Base-by-base conservation (phyloP, 1,140 invertebrate genomes). In the Rhynchophorus ferrugineus region DNA sequence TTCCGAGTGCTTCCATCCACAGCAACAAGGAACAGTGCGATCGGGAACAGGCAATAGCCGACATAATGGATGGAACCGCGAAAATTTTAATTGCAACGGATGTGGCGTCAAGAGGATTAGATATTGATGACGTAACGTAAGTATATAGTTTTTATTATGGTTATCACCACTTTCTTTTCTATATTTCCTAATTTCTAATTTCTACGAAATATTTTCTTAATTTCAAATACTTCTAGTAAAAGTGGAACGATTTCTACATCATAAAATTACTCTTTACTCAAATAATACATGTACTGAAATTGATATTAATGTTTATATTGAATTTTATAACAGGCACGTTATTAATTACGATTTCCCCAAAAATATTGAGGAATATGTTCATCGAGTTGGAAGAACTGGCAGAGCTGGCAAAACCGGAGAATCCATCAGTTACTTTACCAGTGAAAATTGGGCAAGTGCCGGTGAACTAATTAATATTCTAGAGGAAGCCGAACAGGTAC, bases 21-120 rank as follows among this genome's bases (percentile, higher is more conserved):
- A 91, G 91, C n/a, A 85, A 88, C 62, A 78, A 89, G 49, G 90
- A 93, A 35, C 92, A 95, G 59, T 64, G 51, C 59, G 92, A 95
- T 64, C 73, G 92, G 38, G 91, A 95, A 68, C 81, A 81, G 67
- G 89, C 91, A 6, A 71, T 95, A 6, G 78, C 80, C 22, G 89
- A 93, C 58, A 82, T 96, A 49, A 84, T 84, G 61, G 75, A 73
- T 50, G 89, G 90, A 0, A 65, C 70, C 3, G 84, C 87, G 0
- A 76, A 76, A 22, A 89, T 95, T 57, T 73, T 96, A n/a, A 79
- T 95, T 16, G 92, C 92, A 2, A 95, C 93, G n/a, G 93, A 96
- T 77, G 86, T 96, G 13, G 92, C 91, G 0, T 91, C 89, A 20
- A 75, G 92, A 59, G 92, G 93, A 20, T 79, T 96, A 38, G 92